These are phyloP conservation scores for Buceros bicornis DNA, from an alignment of 2,797 vertebrate genomes.

Conservation along the genomic window DNA sequence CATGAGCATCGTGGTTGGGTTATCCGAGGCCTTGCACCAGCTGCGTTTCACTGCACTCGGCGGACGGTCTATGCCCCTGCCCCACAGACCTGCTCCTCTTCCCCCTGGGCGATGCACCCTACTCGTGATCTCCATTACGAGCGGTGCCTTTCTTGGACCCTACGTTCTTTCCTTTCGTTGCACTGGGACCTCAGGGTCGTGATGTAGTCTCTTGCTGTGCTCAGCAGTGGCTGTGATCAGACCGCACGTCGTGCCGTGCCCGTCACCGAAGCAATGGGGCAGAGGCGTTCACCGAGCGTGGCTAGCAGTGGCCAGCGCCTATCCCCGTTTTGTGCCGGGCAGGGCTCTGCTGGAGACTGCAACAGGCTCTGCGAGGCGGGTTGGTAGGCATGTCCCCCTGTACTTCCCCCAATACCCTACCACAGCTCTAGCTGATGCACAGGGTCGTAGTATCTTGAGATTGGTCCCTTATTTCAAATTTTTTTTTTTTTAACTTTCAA, in stretches of 20 bases:
- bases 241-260: neutral
- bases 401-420: neutral
- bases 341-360: neutral
- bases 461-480: neutral
- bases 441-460: neutral
- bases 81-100: neutral
- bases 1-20: neutral
- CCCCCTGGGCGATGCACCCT: neutral
- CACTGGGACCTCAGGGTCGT: neutral
- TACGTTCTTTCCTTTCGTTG: neutral
- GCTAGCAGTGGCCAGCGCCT: neutral
- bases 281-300: neutral
- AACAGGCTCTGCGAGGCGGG: neutral
- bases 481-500: neutral
- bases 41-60: neutral
- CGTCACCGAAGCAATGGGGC: fast-evolving
- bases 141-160: neutral
- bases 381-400: neutral
- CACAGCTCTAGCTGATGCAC: neutral
- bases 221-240: neutral
- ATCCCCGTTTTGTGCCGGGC: neutral
- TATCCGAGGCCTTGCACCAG: neutral
- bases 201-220: neutral
- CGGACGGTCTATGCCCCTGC: neutral
- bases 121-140: neutral